Evolutionary conservation across 2,113 vertebrate genomes (phyloP).

Genomic region (Candoia aspera): DNA sequence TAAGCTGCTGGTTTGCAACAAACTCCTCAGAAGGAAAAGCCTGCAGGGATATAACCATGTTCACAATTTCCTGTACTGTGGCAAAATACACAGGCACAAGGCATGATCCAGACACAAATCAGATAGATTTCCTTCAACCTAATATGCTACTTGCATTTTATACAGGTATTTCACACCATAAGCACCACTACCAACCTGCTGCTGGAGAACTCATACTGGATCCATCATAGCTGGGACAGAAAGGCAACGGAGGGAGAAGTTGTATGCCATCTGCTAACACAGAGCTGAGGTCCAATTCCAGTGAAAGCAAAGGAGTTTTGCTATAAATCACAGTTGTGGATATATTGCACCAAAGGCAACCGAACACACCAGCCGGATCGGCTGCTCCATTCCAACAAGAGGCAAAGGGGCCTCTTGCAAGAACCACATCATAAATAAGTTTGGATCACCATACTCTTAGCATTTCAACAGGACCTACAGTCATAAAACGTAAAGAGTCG

Average conservation of each 20-base stretch:
- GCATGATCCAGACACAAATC: background rate
- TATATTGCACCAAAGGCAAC: background rate
- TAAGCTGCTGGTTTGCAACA: background rate
- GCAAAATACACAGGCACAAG: background rate
- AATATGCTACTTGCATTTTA: background rate
- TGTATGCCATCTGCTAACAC: background rate
- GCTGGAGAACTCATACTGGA: background rate
- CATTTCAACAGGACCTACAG: background rate
- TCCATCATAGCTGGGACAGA: too few relatives aligned
- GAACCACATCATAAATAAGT: rapidly evolving
- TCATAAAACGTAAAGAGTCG: background rate
- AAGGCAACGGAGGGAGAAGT: background rate
- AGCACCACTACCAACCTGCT: background rate
- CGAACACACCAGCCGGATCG: rapidly evolving
- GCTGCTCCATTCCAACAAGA: background rate
- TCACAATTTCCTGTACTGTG: background rate
- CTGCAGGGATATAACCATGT: background rate
- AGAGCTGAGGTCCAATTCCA: background rate
- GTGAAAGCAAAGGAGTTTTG: background rate
- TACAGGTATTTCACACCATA: background rate
- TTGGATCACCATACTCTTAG: background rate
- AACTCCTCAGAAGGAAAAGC: background rate
- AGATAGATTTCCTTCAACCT: background rate
- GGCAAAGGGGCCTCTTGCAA: rapidly evolving
- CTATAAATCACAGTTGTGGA: background rate